phyloP scores from a whole-genome alignment of 2,797 vertebrate genomes.

The Allobates femoralis region DNA sequence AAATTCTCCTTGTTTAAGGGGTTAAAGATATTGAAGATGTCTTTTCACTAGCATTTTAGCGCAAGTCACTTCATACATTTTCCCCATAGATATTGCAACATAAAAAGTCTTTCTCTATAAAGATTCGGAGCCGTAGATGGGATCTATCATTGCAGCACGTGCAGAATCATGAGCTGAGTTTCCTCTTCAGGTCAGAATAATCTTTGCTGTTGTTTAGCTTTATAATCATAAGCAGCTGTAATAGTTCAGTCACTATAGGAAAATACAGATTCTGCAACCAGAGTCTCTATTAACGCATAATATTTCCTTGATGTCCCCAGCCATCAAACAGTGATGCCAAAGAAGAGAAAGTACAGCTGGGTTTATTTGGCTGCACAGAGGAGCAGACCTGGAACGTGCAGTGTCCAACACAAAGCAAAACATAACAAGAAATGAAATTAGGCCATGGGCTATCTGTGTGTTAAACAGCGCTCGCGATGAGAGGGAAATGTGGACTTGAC shows the following conservation, averaged over 20 bases:
- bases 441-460: slow-evolving; percentile 41
- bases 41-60: no score
- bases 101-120: background rate
- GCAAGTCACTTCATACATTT: no score
- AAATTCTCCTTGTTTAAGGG: no score
- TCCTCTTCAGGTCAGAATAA: slow-evolving; percentile 3
- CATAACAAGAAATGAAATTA: slow-evolving; percentile 47
- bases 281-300: slow-evolving; percentile 49
- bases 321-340: slow-evolving; percentile 33
- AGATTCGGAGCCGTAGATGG: background rate
- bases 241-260: slow-evolving; percentile 33
- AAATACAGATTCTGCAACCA: slow-evolving; percentile 45
- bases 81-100: background rate
- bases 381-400: slow-evolving; percentile 52
- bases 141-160: slow-evolving; percentile 13
- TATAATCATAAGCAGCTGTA: slow-evolving; percentile 49
- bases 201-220: slow-evolving; percentile 29
- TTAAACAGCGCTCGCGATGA: slow-evolving; percentile 5
- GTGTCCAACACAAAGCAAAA: slow-evolving; percentile 48
- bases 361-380: slow-evolving; percentile 41
- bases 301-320: slow-evolving; percentile 52
- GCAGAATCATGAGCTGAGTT: slow-evolving; percentile 6
- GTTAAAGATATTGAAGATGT: no score
- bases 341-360: slow-evolving; percentile 50
- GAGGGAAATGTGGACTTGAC: slow-evolving; percentile 7